phyloP scores from a whole-genome alignment of 2,113 vertebrate species.

The Boulengeromyrus knoepffleri region DNA sequence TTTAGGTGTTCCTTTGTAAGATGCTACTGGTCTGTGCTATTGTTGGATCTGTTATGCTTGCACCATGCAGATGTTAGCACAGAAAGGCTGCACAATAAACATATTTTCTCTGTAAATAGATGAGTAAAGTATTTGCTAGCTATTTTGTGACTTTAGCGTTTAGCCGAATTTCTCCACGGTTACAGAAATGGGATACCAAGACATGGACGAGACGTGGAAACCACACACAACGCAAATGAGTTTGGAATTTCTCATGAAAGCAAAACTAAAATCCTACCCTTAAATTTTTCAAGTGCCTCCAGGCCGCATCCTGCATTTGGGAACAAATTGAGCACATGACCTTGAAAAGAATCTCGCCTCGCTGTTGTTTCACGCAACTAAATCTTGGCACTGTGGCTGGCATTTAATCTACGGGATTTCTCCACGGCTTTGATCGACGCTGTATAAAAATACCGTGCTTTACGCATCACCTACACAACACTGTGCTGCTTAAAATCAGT shows the following conservation, averaged over 20 bases:
- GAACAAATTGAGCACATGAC: background rate
- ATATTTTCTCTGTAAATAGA: background rate
- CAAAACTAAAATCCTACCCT: background rate
- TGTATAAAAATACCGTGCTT: background rate
- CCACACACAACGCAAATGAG: background rate
- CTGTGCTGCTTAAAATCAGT: background rate
- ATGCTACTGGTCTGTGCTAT: background rate
- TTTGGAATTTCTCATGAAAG: background rate
- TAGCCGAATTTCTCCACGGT: background rate
- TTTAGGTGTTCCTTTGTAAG: background rate
- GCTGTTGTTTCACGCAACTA: background rate
- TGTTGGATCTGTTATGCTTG: background rate
- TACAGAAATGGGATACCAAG: background rate
- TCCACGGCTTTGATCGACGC: background rate
- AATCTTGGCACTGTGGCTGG: background rate
- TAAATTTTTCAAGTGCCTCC: constrained; percentile 1
- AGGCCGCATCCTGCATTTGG: background rate
- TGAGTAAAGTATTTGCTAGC: background rate
- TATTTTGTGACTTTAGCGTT: background rate
- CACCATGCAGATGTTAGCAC: background rate
- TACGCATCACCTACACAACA: background rate
- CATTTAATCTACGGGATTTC: background rate
- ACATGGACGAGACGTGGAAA: background rate
- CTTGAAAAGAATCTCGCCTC: background rate
- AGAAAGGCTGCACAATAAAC: background rate